phyloP scores from a whole-genome alignment of 2,113 vertebrate genomes.

The Columbina picui region DNA sequence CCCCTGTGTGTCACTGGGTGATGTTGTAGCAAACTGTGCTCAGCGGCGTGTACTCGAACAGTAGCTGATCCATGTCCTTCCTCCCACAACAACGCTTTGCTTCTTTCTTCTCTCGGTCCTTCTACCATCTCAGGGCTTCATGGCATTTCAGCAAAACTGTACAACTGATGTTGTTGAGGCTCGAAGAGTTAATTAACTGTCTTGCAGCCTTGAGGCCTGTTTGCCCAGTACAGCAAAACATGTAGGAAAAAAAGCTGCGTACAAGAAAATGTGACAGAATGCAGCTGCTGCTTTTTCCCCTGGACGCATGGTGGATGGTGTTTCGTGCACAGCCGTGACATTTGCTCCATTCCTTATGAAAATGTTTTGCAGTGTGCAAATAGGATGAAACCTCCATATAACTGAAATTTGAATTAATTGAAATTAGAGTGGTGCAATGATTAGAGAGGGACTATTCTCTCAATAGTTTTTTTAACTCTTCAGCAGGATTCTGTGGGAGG shows the following conservation, averaged over 20 bases:
- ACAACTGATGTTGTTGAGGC: neutral
- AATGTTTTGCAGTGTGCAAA: neutral
- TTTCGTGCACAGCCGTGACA: neutral
- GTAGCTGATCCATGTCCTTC: neutral
- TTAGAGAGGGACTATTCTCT: neutral
- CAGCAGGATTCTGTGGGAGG: neutral
- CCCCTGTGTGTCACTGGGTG: neutral
- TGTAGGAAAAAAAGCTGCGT: neutral
- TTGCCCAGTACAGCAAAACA: neutral
- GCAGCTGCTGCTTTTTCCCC: accelerated
- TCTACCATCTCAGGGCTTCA: neutral
- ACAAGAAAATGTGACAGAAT: neutral
- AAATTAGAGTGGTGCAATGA: neutral
- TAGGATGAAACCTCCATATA: neutral
- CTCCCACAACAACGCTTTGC: accelerated
- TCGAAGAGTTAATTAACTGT: neutral
- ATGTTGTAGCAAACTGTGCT: neutral
- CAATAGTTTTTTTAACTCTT: neutral
- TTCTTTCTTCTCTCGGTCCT: neutral
- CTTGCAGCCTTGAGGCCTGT: neutral
- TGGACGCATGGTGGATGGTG: neutral
- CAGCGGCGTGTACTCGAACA: neutral
- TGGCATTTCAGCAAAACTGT: neutral
- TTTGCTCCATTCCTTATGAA: neutral
- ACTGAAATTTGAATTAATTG: neutral